A percentile compares a stretch with the other conserved stretches of the same genome.
phyloP scores from a whole-genome alignment of 2,113 vertebrate species.

The Mormyrus iriodes region DNA sequence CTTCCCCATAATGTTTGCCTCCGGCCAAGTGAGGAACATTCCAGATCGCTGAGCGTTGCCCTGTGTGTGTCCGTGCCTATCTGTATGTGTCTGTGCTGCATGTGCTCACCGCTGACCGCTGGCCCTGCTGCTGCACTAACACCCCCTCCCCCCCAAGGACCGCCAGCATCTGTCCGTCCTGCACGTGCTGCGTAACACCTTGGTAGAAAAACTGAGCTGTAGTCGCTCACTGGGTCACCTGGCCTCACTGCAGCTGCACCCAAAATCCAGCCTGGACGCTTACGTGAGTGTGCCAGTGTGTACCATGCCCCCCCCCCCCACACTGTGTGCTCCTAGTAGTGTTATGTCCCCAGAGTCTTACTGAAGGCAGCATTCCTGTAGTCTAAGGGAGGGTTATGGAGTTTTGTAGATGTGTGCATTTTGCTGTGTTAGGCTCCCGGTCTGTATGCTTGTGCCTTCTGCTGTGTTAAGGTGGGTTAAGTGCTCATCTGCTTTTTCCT shows the following conservation, averaged over 20 bases:
- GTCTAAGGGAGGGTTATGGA: not conserved
- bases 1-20: not conserved
- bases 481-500: not conserved
- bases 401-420: not conserved
- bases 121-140: conserved; percentile 19
- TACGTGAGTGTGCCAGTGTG: conserved; percentile 79
- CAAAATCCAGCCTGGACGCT: conserved; percentile 82
- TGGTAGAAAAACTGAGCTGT: conserved; percentile 88
- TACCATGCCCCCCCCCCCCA: conserved; percentile 15
- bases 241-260: conserved; percentile 82
- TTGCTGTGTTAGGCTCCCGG: not conserved
- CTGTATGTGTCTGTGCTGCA: not conserved
- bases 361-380: not conserved
- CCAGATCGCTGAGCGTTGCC: not conserved
- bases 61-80: conserved; percentile 4
- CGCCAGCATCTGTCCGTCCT: conserved; percentile 74
- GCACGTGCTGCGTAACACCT: conserved; percentile 80
- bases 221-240: conserved; percentile 91
- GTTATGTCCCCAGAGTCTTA: too few relatives aligned
- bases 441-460: not conserved
- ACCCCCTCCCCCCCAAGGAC: not conserved
- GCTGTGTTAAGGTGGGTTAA: not conserved
- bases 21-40: not conserved
- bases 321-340: not conserved
- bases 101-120: not conserved